Evolutionary conservation across 2,888 invertebrate species (phyloP).

Genomic region (Blera fallax): DNA sequence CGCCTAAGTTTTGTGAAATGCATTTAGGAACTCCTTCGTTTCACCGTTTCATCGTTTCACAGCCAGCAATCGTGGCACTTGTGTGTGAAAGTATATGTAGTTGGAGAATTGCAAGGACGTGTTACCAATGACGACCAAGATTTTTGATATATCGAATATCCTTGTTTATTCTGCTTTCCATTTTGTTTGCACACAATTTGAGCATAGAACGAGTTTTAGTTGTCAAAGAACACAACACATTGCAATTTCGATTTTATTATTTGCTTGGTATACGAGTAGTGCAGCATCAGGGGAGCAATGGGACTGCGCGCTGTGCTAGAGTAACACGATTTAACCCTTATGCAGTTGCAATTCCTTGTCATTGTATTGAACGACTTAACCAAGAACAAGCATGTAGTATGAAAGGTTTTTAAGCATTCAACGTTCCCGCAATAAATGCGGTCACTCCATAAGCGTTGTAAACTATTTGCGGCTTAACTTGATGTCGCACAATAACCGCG

Average conservation of each 20-base stretch:
- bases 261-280: conserved; percentile 28
- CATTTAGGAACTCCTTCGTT: conserved; percentile 42
- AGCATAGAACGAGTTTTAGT: conserved; percentile 65
- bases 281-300: background rate
- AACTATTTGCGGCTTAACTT: background rate
- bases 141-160: conserved; percentile 72
- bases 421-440: conserved; percentile 45
- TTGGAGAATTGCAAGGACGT: conserved; percentile 36
- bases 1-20: conserved; percentile 47
- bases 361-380: conserved; percentile 18
- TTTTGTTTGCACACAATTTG: conserved; percentile 72
- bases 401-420: conserved; percentile 26
- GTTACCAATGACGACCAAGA: conserved; percentile 58
- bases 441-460: conserved; percentile 4
- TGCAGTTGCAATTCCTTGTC: conserved; percentile 7
- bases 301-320: background rate
- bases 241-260: conserved; percentile 64
- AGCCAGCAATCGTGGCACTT: conserved; percentile 38
- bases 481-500: background rate
- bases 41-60: background rate
- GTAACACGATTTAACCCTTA: conserved; percentile 50
- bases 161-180: conserved; percentile 70
- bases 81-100: background rate
- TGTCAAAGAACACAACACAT: conserved; percentile 71
- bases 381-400: conserved; percentile 27